Conservation (phyloP, 2,888 invertebrate species). For the Clepsis dumicolana region DNA sequence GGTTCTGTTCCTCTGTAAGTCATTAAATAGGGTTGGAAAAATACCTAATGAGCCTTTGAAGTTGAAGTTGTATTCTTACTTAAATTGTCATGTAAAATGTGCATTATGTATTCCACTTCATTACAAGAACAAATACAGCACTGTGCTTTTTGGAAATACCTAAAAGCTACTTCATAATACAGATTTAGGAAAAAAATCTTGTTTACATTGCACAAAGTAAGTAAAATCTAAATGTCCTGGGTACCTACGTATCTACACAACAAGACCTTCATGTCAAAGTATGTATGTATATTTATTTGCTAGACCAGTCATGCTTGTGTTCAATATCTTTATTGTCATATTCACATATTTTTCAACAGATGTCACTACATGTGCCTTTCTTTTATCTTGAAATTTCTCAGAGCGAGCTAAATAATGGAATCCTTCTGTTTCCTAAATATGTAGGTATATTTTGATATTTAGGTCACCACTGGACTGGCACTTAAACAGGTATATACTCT, state of each 20-base stretch:
- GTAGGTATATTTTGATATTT: no score
- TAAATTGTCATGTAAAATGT: background rate
- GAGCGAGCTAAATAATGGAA: no score
- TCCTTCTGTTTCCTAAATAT: no score
- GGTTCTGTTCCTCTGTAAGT: background rate
- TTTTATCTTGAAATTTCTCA: background rate
- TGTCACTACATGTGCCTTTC: conserved; percentile 53
- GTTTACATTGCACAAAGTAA: background rate
- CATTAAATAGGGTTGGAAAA: background rate
- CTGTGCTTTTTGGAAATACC: background rate
- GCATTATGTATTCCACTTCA: background rate
- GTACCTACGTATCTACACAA: background rate
- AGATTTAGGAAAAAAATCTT: no score
- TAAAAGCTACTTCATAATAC: no score
- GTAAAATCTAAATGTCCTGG: background rate
- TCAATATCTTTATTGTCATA: conserved; percentile 29
- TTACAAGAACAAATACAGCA: background rate
- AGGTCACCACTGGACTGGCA: no score
- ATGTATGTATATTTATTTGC: background rate
- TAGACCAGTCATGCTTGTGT: background rate
- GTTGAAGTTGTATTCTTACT: background rate
- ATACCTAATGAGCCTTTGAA: background rate
- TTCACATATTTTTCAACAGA: conserved; percentile 61
- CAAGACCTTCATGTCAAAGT: background rate
- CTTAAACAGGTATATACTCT: no score